These are phyloP conservation scores for Lasioglossum marginatum DNA, from an alignment of 2,888 invertebrate genomes.

Conservation along the genomic window DNA sequence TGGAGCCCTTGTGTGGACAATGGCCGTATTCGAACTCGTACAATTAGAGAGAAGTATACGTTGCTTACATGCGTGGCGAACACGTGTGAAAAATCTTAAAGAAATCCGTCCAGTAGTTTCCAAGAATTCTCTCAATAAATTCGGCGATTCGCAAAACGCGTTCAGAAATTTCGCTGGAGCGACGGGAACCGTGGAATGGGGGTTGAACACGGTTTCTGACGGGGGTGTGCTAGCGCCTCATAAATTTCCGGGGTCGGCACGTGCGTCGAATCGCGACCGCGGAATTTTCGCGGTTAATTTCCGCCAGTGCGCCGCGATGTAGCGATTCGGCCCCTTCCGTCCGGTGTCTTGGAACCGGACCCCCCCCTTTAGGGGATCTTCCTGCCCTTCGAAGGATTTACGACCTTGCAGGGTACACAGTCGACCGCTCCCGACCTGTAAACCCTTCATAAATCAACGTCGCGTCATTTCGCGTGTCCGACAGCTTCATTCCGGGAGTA, in stretches of 20 bases:
- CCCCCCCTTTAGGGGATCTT: conserved; percentile 13
- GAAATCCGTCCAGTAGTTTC: neutral
- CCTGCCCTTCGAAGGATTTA: conserved; percentile 53
- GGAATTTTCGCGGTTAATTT: conserved; percentile 60
- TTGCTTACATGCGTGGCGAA: neutral
- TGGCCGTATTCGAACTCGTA: neutral
- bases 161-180: neutral
- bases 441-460: conserved; percentile 67
- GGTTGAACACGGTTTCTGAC: neutral
- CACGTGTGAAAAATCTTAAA: neutral
- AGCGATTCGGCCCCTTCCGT: conserved; percentile 26
- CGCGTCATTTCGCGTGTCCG: conserved; percentile 64
- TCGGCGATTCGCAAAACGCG: too few species aligned
- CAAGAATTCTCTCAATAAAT: neutral
- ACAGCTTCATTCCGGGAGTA: conserved; percentile 60
- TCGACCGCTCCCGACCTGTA: conserved; percentile 27
- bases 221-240: neutral
- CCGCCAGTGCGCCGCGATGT: conserved; percentile 4
- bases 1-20: neutral
- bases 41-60: neutral
- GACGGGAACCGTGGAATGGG: neutral
- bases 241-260: conserved; percentile 46
- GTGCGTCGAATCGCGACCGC: conserved; percentile 47
- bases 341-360: conserved; percentile 5
- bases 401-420: conserved; percentile 39